Evolutionary conservation across 2,888 invertebrate species (phyloP).

Genomic region (Synanthedon vespiformis): DNA sequence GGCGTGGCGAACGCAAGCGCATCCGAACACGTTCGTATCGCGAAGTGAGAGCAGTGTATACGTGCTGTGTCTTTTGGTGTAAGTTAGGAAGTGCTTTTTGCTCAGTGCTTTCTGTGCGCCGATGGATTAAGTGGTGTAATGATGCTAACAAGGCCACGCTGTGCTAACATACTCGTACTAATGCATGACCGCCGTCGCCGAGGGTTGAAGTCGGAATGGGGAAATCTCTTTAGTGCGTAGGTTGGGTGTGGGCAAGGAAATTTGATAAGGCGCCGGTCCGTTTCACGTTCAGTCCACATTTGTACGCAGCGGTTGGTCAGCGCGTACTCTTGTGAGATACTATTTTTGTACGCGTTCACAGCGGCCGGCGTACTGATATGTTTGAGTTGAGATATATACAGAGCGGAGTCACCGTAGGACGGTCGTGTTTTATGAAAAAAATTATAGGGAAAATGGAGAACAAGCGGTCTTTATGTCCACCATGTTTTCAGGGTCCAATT

Average conservation of each 20-base stretch:
- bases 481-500: background rate
- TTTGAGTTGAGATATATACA: constrained; percentile 37
- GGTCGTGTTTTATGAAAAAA: constrained; percentile 10
- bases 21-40: constrained; percentile 21
- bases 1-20: constrained; percentile 36
- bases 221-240: constrained; percentile 24
- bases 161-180: constrained; percentile 66
- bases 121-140: constrained; percentile 35
- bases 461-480: background rate
- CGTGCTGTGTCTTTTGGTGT: constrained; percentile 37
- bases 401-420: constrained; percentile 14
- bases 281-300: constrained; percentile 44
- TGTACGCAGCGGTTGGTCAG: constrained; percentile 49
- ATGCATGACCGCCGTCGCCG: constrained; percentile 41
- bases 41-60: constrained; percentile 28
- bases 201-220: constrained; percentile 18
- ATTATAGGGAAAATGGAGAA: constrained; percentile 2
- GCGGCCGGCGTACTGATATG: constrained; percentile 20
- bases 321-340: constrained; percentile 28
- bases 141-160: constrained; percentile 27
- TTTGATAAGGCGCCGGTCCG: constrained; percentile 59
- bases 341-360: constrained; percentile 46
- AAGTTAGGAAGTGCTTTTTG: constrained; percentile 51
- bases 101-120: constrained; percentile 24
- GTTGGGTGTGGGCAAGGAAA: constrained; percentile 57